These are phyloP conservation scores for Drosophila paramelanica DNA, from an alignment of 2,888 invertebrate species.

Conservation along the genomic window DNA sequence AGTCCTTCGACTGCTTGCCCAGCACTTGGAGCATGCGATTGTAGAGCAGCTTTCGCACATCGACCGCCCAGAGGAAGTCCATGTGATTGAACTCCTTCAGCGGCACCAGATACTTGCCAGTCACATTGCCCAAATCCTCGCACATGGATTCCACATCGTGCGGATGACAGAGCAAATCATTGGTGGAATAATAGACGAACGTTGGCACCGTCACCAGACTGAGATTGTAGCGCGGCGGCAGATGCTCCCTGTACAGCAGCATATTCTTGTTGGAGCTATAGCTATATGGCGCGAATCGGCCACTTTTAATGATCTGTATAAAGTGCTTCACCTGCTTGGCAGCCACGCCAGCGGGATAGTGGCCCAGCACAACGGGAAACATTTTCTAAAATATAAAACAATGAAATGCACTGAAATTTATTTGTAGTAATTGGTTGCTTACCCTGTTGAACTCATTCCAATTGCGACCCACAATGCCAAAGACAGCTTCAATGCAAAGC, in stretches of 20 bases:
- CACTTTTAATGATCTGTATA: slow-evolving; percentile 86
- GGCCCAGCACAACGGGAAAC: slow-evolving; percentile 88
- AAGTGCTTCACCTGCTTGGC: slow-evolving; percentile 87
- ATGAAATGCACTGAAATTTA: background rate
- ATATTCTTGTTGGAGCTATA: slow-evolving; percentile 86
- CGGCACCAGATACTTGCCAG: slow-evolving; percentile 85
- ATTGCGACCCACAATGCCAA: slow-evolving; percentile 83
- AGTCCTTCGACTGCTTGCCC: slow-evolving; percentile 55
- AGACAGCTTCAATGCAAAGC: slow-evolving; percentile 83
- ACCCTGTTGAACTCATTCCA: slow-evolving; percentile 84
- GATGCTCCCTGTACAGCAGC: slow-evolving; percentile 85
- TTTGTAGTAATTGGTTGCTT: background rate
- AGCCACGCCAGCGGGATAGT: slow-evolving; percentile 88
- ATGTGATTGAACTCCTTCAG: slow-evolving; percentile 87
- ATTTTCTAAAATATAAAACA: slow-evolving; percentile 85
- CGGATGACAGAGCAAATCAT: slow-evolving; percentile 87
- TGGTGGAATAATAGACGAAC: slow-evolving; percentile 86
- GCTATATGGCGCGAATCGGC: slow-evolving; percentile 86
- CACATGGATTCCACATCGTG: slow-evolving; percentile 82
- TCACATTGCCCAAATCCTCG: slow-evolving; percentile 81
- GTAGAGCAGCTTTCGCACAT: slow-evolving; percentile 86
- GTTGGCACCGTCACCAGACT: slow-evolving; percentile 86
- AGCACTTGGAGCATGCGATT: slow-evolving; percentile 81
- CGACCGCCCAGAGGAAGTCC: slow-evolving; percentile 88
- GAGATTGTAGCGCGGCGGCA: slow-evolving; percentile 86